Percentiles rank a stretch among this genome's conserved stretches.
Evolutionary conservation across 2,888 invertebrate genomes (phyloP).

Genomic region (Euplexia lucipara): DNA sequence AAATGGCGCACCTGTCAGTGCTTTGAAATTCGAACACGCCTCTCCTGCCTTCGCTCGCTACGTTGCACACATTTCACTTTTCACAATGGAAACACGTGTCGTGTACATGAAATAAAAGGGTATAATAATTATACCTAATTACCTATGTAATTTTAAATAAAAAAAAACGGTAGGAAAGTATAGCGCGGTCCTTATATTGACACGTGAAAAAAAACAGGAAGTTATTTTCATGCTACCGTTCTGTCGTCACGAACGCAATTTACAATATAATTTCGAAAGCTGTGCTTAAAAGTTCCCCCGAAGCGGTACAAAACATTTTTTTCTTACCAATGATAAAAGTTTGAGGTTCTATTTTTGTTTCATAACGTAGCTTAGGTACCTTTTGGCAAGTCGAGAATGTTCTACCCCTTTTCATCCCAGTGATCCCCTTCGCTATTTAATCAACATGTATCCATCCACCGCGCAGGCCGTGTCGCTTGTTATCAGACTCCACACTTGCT

Average conservation of each 20-base stretch:
- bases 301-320: slow-evolving; percentile 9
- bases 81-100: slow-evolving; percentile 27
- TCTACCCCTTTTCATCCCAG: slow-evolving; percentile 59
- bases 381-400: slow-evolving; percentile 46
- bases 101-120: slow-evolving; percentile 27
- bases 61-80: slow-evolving; percentile 41
- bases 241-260: slow-evolving; percentile 11
- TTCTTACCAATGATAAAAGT: slow-evolving; percentile 33
- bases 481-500: slow-evolving; percentile 25
- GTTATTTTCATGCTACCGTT: slow-evolving; percentile 8
- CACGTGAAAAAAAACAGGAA: slow-evolving; percentile 24
- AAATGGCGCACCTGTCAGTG: slow-evolving; percentile 57
- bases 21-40: slow-evolving; percentile 41
- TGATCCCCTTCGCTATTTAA: slow-evolving; percentile 59
- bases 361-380: slow-evolving; percentile 34
- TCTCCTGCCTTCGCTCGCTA: slow-evolving; percentile 17
- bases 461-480: slow-evolving; percentile 8
- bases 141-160: slow-evolving; percentile 32
- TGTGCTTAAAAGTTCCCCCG: neutral
- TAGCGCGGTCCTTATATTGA: slow-evolving; percentile 7
- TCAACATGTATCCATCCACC: slow-evolving; percentile 47
- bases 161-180: slow-evolving; percentile 1
- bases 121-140: slow-evolving; percentile 33
- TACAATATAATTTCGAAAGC: slow-evolving; percentile 19
- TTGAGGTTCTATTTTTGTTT: slow-evolving; percentile 34